Evolutionary conservation across 2,888 invertebrate genomes (phyloP).

Genomic region (Ophion ventricosus): DNA sequence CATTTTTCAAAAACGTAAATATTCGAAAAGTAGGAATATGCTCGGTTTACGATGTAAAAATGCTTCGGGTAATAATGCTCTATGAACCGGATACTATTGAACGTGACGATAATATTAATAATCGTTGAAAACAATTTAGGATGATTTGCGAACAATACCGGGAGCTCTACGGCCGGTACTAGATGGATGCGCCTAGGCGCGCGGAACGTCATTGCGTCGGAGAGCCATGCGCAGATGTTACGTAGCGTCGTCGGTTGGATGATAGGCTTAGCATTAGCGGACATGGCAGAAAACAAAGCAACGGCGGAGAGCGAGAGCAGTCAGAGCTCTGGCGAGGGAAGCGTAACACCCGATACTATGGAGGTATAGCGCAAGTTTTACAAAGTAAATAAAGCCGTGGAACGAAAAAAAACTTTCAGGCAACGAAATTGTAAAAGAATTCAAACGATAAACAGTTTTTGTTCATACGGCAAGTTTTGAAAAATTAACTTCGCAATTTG

Average conservation of each 20-base stretch:
- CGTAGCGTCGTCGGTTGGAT: conserved; percentile 74
- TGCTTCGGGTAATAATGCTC: background rate
- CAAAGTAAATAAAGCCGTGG: background rate
- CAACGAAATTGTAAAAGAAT: background rate
- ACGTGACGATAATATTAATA: background rate
- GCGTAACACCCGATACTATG: conserved; percentile 73
- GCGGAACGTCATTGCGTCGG: conserved; percentile 35
- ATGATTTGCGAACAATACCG: background rate
- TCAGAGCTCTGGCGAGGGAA: conserved; percentile 64
- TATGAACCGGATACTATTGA: background rate
- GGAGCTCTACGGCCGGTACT: background rate
- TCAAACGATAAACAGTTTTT: too few relatives aligned
- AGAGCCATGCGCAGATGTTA: conserved; percentile 72
- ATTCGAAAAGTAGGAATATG: too few relatives aligned
- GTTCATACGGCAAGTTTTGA: too few relatives aligned
- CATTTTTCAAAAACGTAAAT: too few relatives aligned
- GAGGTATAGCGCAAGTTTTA: conserved; percentile 69
- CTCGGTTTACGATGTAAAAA: too few relatives aligned
- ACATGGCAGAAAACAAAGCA: conserved; percentile 71
- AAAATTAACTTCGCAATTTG: too few relatives aligned
- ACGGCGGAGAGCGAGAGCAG: conserved; percentile 60
- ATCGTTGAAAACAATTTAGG: background rate
- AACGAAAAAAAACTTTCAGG: background rate
- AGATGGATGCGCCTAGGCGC: conserved; percentile 30
- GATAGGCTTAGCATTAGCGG: conserved; percentile 70